Evolutionary conservation across 2,113 vertebrate genomes (phyloP).

Genomic region (Pterocles gutturalis): DNA sequence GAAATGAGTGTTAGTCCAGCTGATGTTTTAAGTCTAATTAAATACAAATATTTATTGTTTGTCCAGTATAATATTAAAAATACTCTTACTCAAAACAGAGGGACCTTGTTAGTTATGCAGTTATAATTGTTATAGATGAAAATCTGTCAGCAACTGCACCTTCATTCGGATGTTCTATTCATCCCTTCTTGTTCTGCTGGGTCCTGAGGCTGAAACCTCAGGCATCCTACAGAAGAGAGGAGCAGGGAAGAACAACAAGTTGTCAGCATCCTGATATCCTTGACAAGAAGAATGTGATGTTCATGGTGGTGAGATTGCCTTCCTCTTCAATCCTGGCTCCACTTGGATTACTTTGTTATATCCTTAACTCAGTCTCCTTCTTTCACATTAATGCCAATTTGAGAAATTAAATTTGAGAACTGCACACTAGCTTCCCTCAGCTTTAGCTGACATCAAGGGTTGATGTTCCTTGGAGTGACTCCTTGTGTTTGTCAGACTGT

Average conservation of each 20-base stretch:
- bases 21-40: background rate
- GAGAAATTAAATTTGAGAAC: no score
- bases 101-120: background rate
- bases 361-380: background rate
- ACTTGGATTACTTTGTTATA: background rate
- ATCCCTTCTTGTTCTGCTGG: background rate
- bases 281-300: background rate
- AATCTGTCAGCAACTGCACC: background rate
- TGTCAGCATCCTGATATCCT: no score
- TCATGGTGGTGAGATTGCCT: background rate
- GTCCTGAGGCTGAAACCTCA: background rate
- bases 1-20: background rate
- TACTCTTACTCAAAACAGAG: background rate
- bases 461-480: background rate
- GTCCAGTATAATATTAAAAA: background rate
- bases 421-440: background rate
- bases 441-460: background rate
- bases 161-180: background rate
- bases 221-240: background rate
- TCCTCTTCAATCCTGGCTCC: background rate
- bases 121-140: background rate
- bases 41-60: background rate
- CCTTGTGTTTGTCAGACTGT: background rate
- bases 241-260: background rate
- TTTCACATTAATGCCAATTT: background rate